Percentiles rank a stretch among this genome's conserved stretches.
phyloP scores from a whole-genome alignment of 1,140 invertebrate genomes.

The Lineus longissimus region DNA sequence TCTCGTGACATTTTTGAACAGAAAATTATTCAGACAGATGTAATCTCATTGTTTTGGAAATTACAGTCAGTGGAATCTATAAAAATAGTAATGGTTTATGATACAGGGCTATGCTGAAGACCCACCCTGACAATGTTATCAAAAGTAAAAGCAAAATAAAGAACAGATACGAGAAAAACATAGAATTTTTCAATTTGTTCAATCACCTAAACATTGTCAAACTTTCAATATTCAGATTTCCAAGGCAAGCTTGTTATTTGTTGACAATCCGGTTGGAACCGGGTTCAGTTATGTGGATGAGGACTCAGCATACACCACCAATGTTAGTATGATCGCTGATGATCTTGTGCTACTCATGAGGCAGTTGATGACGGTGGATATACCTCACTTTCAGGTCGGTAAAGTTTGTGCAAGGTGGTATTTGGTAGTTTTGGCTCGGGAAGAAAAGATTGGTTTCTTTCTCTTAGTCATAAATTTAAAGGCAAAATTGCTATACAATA shows the following conservation, averaged over 20 bases:
- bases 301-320: conserved; percentile 57
- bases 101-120: too few relatives aligned
- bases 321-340: conserved; percentile 70
- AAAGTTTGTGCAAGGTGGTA: background rate
- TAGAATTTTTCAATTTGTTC: too few relatives aligned
- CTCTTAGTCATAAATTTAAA: background rate
- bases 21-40: too few relatives aligned
- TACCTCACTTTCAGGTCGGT: conserved; percentile 62
- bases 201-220: too few relatives aligned
- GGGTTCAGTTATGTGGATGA: conserved; percentile 79
- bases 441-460: background rate
- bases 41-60: too few relatives aligned
- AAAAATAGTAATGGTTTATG: too few relatives aligned
- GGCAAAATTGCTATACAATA: conserved; percentile 8
- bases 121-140: too few relatives aligned
- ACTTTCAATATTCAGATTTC: conserved; percentile 47
- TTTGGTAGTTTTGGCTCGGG: background rate
- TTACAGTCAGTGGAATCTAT: too few relatives aligned
- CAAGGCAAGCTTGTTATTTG: conserved; percentile 72
- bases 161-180: too few relatives aligned
- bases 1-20: too few relatives aligned
- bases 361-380: conserved; percentile 59
- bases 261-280: conserved; percentile 86
- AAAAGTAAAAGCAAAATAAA: too few relatives aligned
- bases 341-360: conserved; percentile 72